Percentiles rank a stretch among this genome's conserved stretches.
Evolutionary conservation across 1,140 invertebrate species (phyloP).

Genomic region (Bombus waltoni): DNA sequence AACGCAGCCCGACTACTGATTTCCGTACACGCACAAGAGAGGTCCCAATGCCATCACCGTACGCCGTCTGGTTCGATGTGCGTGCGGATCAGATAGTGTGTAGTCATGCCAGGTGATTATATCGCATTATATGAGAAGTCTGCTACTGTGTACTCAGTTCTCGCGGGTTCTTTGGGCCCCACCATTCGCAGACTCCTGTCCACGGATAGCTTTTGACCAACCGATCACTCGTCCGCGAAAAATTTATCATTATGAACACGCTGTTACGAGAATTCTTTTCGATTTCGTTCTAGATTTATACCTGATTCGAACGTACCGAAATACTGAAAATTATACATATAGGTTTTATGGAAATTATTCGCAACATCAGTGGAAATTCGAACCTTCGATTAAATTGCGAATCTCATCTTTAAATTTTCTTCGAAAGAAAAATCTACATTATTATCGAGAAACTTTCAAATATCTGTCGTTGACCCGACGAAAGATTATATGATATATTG

Average conservation of each 20-base stretch:
- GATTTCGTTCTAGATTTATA: too few species aligned
- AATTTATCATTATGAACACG: not conserved
- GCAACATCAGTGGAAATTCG: too few species aligned
- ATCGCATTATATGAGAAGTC: constrained; percentile 83
- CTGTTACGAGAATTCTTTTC: not conserved
- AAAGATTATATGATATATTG: too few species aligned
- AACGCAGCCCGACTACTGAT: constrained; percentile 78
- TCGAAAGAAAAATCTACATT: too few species aligned
- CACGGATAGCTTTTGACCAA: constrained; percentile 74
- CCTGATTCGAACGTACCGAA: too few species aligned
- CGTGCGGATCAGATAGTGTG: constrained; percentile 81
- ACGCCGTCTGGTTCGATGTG: constrained; percentile 55
- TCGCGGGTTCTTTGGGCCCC: constrained; percentile 62
- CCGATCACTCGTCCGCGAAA: constrained; percentile 27
- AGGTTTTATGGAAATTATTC: too few species aligned
- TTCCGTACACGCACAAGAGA: constrained; percentile 58
- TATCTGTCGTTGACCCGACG: too few species aligned
- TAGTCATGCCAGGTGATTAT: constrained; percentile 83
- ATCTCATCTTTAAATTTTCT: too few species aligned
- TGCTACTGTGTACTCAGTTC: constrained; percentile 82
- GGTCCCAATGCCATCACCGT: constrained; percentile 7
- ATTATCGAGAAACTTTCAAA: too few species aligned
- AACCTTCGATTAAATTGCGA: too few species aligned
- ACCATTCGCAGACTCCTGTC: constrained; percentile 61
- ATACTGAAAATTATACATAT: too few species aligned